These are phyloP conservation scores for Gadopsis marmoratus DNA, from an alignment of 2,797 vertebrate genomes.

Conservation along the genomic window DNA sequence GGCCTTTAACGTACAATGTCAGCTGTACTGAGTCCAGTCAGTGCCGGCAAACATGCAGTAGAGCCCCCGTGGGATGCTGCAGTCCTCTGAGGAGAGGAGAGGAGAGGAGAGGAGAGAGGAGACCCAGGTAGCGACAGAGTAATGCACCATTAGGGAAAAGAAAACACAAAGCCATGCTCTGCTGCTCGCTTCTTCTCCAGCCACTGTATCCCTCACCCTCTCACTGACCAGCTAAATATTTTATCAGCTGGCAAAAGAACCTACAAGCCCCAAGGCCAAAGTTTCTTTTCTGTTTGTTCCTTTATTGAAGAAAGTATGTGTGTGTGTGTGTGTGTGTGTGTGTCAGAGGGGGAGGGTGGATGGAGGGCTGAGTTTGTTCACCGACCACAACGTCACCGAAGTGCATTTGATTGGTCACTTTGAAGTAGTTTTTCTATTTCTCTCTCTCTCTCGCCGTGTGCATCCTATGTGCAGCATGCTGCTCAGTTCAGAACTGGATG, in stretches of 20 bases:
- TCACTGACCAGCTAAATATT: slow-evolving; percentile 83
- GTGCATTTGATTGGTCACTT: slow-evolving; percentile 80
- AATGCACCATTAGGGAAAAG: slow-evolving; percentile 73
- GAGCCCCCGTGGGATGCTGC: slow-evolving; percentile 52
- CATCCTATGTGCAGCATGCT: slow-evolving; percentile 74
- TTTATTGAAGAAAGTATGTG: slow-evolving; percentile 57
- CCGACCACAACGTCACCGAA: slow-evolving; percentile 60
- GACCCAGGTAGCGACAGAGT: slow-evolving; percentile 78
- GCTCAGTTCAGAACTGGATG: slow-evolving; percentile 86
- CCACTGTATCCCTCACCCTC: slow-evolving; percentile 63
- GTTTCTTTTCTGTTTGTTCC: slow-evolving; percentile 72
- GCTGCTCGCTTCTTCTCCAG: slow-evolving; percentile 66
- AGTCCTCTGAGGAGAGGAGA: slow-evolving; percentile 46
- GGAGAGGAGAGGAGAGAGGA: slow-evolving; percentile 50
- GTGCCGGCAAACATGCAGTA: slow-evolving; percentile 58
- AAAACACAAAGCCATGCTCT: slow-evolving; percentile 67
- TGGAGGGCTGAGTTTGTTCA: slow-evolving; percentile 45
- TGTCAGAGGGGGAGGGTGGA: not conserved
- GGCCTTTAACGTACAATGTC: slow-evolving; percentile 28
- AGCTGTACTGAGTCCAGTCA: slow-evolving; percentile 41
- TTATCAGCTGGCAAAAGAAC: slow-evolving; percentile 82
- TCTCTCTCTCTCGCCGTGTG: slow-evolving; percentile 41
- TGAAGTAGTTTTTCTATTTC: slow-evolving; percentile 69
- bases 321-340: slow-evolving; percentile 13
- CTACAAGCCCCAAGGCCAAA: slow-evolving; percentile 70